Percentiles rank a stretch among this genome's conserved stretches.
phyloP scores from a whole-genome alignment of 2,797 vertebrate genomes.

The Carcharodon carcharias region DNA sequence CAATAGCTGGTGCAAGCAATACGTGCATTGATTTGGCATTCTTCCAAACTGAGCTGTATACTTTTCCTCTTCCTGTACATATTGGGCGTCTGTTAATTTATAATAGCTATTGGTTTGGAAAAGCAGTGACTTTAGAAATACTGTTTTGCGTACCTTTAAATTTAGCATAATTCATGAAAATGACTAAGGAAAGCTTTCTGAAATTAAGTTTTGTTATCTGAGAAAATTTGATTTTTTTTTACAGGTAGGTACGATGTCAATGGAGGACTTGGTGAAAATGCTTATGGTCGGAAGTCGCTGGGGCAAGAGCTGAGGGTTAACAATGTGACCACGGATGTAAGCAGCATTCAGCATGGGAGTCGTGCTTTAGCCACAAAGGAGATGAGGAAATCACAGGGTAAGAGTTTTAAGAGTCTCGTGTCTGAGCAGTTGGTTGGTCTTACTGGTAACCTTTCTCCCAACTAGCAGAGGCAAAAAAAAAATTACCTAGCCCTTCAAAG shows the following conservation, averaged over 20 bases:
- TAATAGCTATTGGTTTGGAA: neutral
- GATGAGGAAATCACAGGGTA: constrained; percentile 99
- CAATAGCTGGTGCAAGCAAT: neutral
- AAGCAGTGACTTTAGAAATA: no score
- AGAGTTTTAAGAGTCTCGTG: constrained; percentile 42
- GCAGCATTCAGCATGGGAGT: constrained; percentile 96
- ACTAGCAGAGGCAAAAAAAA: neutral
- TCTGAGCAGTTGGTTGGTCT: neutral
- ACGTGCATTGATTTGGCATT: neutral
- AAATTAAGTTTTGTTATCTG: neutral
- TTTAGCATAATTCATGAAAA: neutral
- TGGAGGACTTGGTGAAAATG: constrained; percentile 91
- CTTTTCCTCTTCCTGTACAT: neutral
- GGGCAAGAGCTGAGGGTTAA: constrained; percentile 99
- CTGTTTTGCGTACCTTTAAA: neutral
- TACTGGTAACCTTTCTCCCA: neutral
- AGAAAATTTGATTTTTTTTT: constrained; percentile 40
- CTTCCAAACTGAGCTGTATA: neutral
- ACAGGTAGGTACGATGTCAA: constrained; percentile 90
- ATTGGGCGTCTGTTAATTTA: neutral
- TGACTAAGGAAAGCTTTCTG: neutral
- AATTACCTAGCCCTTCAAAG: neutral
- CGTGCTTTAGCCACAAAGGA: constrained; percentile 99
- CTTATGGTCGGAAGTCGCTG: constrained; percentile 99
- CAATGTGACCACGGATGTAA: constrained; percentile 93